A percentile compares a stretch with the other conserved stretches of the same genome.
These are phyloP conservation scores for Syrmaticus mikado DNA, from an alignment of 2,113 vertebrate species.

Conservation along the genomic window DNA sequence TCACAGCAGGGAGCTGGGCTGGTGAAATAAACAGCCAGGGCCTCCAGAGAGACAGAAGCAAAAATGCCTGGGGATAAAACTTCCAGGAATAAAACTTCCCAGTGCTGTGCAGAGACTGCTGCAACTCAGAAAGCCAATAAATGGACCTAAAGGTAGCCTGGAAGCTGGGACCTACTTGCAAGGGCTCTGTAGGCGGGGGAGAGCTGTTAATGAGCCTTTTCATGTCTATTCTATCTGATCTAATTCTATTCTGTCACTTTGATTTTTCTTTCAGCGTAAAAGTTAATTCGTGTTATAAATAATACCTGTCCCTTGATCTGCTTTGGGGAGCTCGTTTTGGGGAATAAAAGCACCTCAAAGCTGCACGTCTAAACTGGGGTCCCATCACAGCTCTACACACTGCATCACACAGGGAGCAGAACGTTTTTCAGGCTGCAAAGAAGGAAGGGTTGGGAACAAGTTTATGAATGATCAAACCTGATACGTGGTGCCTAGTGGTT, in stretches of 20 bases:
- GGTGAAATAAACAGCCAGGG: not conserved
- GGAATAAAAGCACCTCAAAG: constrained; percentile 26
- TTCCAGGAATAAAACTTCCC: not conserved
- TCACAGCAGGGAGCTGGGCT: not conserved
- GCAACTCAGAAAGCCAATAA: not conserved
- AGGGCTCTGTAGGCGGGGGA: constrained; percentile 26
- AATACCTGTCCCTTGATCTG: constrained; percentile 28
- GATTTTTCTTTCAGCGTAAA: constrained; percentile 49
- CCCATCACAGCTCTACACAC: not conserved
- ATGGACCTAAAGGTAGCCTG: constrained; percentile 21
- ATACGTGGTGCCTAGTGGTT: not conserved
- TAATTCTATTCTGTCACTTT: constrained; percentile 68
- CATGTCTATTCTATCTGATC: constrained; percentile 62
- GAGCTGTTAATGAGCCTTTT: constrained; percentile 71
- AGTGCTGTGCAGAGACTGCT: not conserved
- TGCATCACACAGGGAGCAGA: rapidly evolving
- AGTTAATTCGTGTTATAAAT: constrained; percentile 61
- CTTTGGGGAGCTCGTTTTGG: constrained; percentile 40
- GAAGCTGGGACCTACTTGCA: not conserved
- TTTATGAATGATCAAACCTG: not conserved
- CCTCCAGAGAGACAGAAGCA: not conserved
- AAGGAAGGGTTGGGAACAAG: not conserved
- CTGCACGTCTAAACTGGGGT: constrained; percentile 27
- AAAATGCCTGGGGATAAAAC: not conserved
- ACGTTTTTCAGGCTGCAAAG: not conserved